These are phyloP conservation scores for Nomada flava DNA, from an alignment of 2,888 invertebrate species.

Conservation along the genomic window DNA sequence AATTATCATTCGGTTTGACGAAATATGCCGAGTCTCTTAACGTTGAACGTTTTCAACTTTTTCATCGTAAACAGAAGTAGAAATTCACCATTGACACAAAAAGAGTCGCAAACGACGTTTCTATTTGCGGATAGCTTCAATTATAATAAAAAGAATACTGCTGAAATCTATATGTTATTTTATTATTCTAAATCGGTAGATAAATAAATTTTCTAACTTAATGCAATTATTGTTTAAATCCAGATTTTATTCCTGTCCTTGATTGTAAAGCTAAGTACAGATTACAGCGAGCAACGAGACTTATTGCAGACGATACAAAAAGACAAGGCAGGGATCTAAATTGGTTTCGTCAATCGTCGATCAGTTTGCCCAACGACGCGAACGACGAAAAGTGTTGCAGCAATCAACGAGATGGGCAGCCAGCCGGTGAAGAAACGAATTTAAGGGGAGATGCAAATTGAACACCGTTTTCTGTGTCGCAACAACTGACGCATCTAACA, in stretches of 20 bases:
- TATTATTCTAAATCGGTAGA: too few species aligned
- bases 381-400: slow-evolving; percentile 40
- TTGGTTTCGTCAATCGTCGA: slow-evolving; percentile 59
- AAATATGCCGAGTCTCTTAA: background rate
- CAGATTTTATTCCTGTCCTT: too few species aligned
- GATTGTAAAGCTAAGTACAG: too few species aligned
- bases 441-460: slow-evolving; percentile 36
- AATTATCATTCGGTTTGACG: background rate
- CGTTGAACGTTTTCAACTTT: background rate
- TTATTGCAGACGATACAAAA: slow-evolving; percentile 41
- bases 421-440: slow-evolving; percentile 24
- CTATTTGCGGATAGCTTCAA: too few species aligned
- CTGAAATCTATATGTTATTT: too few species aligned
- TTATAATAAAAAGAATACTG: too few species aligned
- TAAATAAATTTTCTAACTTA: too few species aligned
- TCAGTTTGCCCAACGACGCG: slow-evolving; percentile 47
- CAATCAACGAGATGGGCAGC: slow-evolving; percentile 8
- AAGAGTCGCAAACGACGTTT: too few species aligned
- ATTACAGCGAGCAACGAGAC: slow-evolving; percentile 3
- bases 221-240: too few species aligned
- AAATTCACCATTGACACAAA: background rate
- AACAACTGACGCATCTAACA: slow-evolving; percentile 21
- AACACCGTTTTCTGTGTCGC: slow-evolving; percentile 19
- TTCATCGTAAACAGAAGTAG: background rate
- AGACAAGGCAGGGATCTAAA: slow-evolving; percentile 55